Base-by-base conservation (phyloP, 2,888 invertebrate genomes). In the Cephus pygmeus region DNA sequence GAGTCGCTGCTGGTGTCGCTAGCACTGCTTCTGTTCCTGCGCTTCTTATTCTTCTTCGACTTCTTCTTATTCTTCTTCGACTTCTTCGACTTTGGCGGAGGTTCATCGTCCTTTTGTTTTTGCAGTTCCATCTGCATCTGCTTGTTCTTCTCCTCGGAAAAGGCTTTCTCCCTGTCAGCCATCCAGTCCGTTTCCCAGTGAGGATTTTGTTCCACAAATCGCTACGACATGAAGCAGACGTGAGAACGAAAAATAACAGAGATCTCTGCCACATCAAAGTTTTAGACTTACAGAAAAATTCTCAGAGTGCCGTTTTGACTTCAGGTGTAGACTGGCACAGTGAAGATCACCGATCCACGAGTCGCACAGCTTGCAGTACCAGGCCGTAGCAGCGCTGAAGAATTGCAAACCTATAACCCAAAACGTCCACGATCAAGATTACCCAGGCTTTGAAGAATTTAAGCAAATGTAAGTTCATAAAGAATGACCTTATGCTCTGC, bases 161-260 rank as follows among this genome's bases (percentile, higher is more conserved):
- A 94, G 0, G 95, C 95, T 84, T 95, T 95, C 86, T 96, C 96
- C 6, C 97, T 93, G 90, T 97, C 97, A 12, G 95, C 95, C 92
- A 96, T 93, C 97, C 97, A 97, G 87, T 97, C 96, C 0, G 95
- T 95, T 90, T 97, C 97, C 95, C 97, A 97, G 86, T 96, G 96
- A 0, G 97, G 96, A 92, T 97, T 97, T 90, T 96, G 95, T 81
- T 96, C 95, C 31, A 96, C 94, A 88, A 96, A 97, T 87, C 94
- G 94, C 97, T 97, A 88, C 35, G 23, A 56, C 23, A 23, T 1
- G 0, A 23, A 6, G 15, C 23, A 56, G 0, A 23, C 15, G 40
- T 56, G 23, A 56, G 23, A 23, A 56, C 4, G 23, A 23, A 23
- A 23, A 23, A 23, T 23, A 56, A 23, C 6, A 2, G 40, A 56